Base-by-base conservation (phyloP, 2,113 vertebrate species). In the Sinosuthora webbiana region DNA sequence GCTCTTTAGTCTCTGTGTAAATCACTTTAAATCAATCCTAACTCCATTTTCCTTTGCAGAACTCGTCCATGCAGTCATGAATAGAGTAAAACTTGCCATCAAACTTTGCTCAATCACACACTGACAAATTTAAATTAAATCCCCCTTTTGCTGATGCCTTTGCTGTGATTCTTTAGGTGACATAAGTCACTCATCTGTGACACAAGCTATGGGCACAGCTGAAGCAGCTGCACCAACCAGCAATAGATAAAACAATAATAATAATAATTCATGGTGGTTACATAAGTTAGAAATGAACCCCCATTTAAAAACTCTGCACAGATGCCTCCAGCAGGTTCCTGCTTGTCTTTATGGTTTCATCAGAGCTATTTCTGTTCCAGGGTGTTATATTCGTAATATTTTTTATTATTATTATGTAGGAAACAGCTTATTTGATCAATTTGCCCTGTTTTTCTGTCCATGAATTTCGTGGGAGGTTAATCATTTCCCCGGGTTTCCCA, bases 341-440 rank as follows among this genome's bases (percentile, higher is more conserved):
- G 39, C 68, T 74, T 70, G 71, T 69, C 88, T 93, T 74, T 55
- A 39, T 9, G 6, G 25, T 65, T 87, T 79, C 62, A 65, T 22
- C 87, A 69, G 53, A 90, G 75, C 81, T 95, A 88, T 94, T 95
- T 94, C 90, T 90, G 90, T 63, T 93, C 47, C 52, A n/a, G 80
- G 73, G 81, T 75, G 73, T 87, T 86, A 77, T 77, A 70, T 75
- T 77, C 74, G 18, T 78, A 39, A 71, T 90, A 17, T 41, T 88
- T 83, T 90, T 83, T 93, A 91, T 55, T 82, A 85, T 55, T 82
- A 88, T 90, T 86, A 69, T 5, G 75, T 52, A 91, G 90, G 87
- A 90, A 94, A 83, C 79, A 88, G 90, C 90, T 93, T 78, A 93
- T 96, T 95, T 96, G 92, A 96, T 94, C 84, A 77, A 95, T 96